Percentiles rank a stretch among this genome's conserved stretches.
These are phyloP conservation scores for Amphipoea lucens DNA, from an alignment of 2,888 invertebrate species.

Conservation along the genomic window DNA sequence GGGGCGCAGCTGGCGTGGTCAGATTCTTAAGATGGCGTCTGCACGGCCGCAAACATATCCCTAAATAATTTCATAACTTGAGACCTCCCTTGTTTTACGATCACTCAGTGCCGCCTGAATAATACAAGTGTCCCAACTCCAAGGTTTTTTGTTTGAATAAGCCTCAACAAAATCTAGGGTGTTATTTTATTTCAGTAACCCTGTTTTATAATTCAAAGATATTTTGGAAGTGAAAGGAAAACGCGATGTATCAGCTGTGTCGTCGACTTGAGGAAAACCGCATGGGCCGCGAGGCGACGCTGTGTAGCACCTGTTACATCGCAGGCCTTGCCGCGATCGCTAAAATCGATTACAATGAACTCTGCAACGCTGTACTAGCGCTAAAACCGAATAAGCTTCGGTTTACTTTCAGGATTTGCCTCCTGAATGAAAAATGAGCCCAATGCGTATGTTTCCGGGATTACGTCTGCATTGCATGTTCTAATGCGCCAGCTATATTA, in stretches of 20 bases:
- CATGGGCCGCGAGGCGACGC: conserved; percentile 43
- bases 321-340: conserved; percentile 32
- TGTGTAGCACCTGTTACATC: conserved; percentile 61
- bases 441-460: conserved; percentile 48
- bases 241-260: conserved; percentile 53
- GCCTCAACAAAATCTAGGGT: conserved; percentile 18
- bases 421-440: conserved; percentile 31
- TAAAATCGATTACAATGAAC: conserved; percentile 50
- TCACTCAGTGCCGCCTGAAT: conserved; percentile 58
- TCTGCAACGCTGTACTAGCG: conserved; percentile 11
- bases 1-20: conserved; percentile 53
- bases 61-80: conserved; percentile 63
- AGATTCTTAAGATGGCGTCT: conserved; percentile 63
- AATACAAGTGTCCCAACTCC: conserved; percentile 37
- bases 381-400: conserved; percentile 1
- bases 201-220: conserved; percentile 40
- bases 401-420: conserved; percentile 10
- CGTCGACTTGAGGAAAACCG: conserved; percentile 44
- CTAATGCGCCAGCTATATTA: conserved; percentile 38
- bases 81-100: conserved; percentile 58
- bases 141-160: conserved; percentile 36
- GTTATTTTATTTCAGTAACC: conserved; percentile 33
- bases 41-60: conserved; percentile 54
- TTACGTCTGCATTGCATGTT: conserved; percentile 35
- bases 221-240: conserved; percentile 32